Percentiles rank a stretch among this genome's conserved stretches.
Conservation (phyloP, 23 tunicate genomes). For the Aplidium turbinatum region DNA sequence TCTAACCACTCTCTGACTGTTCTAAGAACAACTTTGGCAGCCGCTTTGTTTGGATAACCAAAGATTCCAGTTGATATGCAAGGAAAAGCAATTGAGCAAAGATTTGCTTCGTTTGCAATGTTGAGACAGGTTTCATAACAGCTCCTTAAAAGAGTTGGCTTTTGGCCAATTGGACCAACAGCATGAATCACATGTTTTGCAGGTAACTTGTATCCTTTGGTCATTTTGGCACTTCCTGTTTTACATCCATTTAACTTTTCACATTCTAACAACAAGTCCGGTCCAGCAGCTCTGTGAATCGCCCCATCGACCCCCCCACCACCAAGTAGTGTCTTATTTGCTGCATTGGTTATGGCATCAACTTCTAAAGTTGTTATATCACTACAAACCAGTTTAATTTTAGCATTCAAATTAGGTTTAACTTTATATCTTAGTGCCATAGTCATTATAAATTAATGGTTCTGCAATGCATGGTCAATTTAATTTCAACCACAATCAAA, state of each 20-base stretch:
- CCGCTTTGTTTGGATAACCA: no score
- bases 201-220: slow-evolving; percentile 80
- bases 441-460: no score
- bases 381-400: slow-evolving; percentile 25
- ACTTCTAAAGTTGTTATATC: slow-evolving; percentile 62
- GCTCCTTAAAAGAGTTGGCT: slow-evolving; percentile 11
- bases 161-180: slow-evolving; percentile 78
- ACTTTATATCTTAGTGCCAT: no score
- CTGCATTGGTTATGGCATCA: slow-evolving; percentile 92
- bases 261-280: slow-evolving; percentile 72
- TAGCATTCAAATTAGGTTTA: no score
- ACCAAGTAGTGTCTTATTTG: slow-evolving; percentile 74
- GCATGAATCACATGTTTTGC: slow-evolving; percentile 83
- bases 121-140: slow-evolving; percentile 63
- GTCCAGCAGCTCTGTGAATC: slow-evolving; percentile 91
- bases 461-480: no score
- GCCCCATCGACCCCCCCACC: slow-evolving; percentile 98
- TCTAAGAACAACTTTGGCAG: no score
- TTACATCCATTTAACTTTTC: slow-evolving; percentile 62
- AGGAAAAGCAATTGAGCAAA: slow-evolving; percentile 72
- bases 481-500: no score
- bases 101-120: slow-evolving; percentile 27
- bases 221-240: slow-evolving; percentile 86
- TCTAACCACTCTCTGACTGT: no score
- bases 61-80: slow-evolving; percentile 88